A percentile compares a stretch with the other conserved stretches of the same genome.
phyloP scores from a whole-genome alignment of 1,140 invertebrate species.

The Glomeris maerens region DNA sequence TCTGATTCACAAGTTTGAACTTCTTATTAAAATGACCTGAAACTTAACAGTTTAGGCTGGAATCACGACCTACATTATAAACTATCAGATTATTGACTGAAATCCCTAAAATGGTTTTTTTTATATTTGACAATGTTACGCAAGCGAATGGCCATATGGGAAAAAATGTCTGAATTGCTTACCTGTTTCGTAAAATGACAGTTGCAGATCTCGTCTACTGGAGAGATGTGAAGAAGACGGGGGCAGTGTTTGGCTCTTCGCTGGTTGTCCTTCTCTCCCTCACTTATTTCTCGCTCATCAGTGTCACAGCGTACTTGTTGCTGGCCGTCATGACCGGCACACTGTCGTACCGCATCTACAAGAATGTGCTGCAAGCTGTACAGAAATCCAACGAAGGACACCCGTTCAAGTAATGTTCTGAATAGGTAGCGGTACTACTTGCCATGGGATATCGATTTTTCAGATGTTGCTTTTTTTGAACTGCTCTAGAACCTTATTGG shows the following conservation, averaged over 20 bases:
- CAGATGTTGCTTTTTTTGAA: constrained; percentile 11
- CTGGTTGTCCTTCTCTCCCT: constrained; percentile 77
- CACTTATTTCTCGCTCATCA: constrained; percentile 87
- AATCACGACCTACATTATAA: too few species aligned
- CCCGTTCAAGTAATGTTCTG: constrained; percentile 96
- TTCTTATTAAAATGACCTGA: too few species aligned
- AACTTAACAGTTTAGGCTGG: too few species aligned
- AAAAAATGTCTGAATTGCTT: too few species aligned
- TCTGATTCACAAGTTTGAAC: too few species aligned
- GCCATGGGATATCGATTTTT: constrained; percentile 1
- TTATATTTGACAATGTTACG: too few species aligned
- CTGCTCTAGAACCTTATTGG: constrained; percentile 62
- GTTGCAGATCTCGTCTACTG: constrained; percentile 93
- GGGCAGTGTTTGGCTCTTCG: constrained; percentile 72
- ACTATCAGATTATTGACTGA: too few species aligned
- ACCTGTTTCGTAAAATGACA: too few species aligned
- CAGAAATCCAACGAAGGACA: constrained; percentile 94
- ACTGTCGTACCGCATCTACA: constrained; percentile 87
- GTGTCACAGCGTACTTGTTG: constrained; percentile 80
- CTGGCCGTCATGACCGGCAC: constrained; percentile 67
- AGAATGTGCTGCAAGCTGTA: constrained; percentile 84
- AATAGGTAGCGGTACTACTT: neutral
- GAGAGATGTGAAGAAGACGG: constrained; percentile 86
- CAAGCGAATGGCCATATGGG: too few species aligned
- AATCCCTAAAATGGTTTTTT: too few species aligned